phyloP scores from a whole-genome alignment of 2,888 invertebrate species.

The Eumacrocentrus americanus region DNA sequence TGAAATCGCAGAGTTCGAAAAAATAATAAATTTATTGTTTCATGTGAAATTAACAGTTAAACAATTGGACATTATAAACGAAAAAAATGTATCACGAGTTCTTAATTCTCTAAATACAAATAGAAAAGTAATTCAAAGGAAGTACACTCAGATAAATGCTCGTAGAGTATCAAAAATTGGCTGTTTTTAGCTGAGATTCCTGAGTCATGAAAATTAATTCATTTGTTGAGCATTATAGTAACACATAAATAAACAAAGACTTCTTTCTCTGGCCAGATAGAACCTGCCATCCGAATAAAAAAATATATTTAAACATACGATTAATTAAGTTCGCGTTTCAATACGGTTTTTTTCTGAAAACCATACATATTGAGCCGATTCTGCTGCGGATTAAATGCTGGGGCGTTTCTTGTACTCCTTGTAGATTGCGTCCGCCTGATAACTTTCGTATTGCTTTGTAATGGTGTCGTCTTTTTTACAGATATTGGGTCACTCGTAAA shows the following conservation, averaged over 20 bases:
- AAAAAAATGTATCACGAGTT: background rate
- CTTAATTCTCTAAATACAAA: background rate
- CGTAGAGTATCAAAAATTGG: background rate
- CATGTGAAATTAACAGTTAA: constrained; percentile 2
- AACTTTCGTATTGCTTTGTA: constrained; percentile 6
- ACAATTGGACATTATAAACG: background rate
- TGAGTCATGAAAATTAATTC: constrained; percentile 1
- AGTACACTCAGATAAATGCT: background rate
- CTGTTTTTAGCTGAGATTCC: background rate
- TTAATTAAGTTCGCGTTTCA: background rate
- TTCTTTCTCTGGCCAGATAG: background rate
- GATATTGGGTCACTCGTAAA: background rate
- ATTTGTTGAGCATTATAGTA: background rate
- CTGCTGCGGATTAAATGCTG: constrained; percentile 62
- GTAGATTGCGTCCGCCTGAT: background rate
- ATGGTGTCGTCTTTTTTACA: constrained; percentile 3
- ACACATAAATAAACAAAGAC: background rate
- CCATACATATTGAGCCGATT: constrained; percentile 72
- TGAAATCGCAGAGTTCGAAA: constrained; percentile 27
- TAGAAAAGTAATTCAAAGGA: background rate
- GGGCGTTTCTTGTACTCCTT: constrained; percentile 54
- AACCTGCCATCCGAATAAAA: background rate
- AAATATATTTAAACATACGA: background rate
- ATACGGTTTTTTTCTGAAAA: constrained; percentile 68
- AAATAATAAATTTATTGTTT: constrained; percentile 15